Base-by-base conservation (phyloP, 2,888 invertebrate species). In the Drosophila birchii region DNA sequence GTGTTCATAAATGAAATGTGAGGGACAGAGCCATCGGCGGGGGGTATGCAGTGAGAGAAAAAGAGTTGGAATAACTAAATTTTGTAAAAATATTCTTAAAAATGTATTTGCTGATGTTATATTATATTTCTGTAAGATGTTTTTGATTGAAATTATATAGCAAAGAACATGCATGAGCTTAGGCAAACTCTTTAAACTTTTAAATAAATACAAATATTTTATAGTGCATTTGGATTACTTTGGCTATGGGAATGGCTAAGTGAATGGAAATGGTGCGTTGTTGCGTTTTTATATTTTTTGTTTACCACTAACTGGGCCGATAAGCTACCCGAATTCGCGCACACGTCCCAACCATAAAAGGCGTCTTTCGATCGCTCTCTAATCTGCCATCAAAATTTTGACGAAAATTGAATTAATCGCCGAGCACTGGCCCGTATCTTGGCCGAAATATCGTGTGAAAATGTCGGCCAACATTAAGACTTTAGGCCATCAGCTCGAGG, bases 261-360 rank as follows among this genome's bases (percentile, higher is more conserved):
- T 79, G 79, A 57, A 70, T 44, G 56, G 49, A 60, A 44, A 36
- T 34, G 38, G 34, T 41, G 36, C 14, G 23, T 47, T 68, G 55
- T 44, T 38, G 53, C 54, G n/a, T 60, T 47, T 32, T 32, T 47
- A 47, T 29, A 16, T 68, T 38, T 47, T 56, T 60, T 47, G 39
- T 60, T 45, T 54, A 26, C 57, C 56, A 59, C 61, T 78, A 80
- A 69, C 59, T 64, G 73, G 67, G 71, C 62, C 86, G 77, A 89
- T 88, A 88, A 89, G 88, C 85, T 85, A 88, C 90, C 78, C 88
- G 90, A 89, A 85, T 85, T 85, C 90, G 88, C 88, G 88, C 75
- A 88, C 86, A 86, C 86, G 86, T 86, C 77, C 51, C 20, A 34
- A 51, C 76, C 89, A 88, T 86, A 86, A 88, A 89, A 80, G 66